A percentile compares a stretch with the other conserved stretches of the same genome.
Conservation (phyloP, 2,888 invertebrate genomes). For the Ochropacha duplaris region DNA sequence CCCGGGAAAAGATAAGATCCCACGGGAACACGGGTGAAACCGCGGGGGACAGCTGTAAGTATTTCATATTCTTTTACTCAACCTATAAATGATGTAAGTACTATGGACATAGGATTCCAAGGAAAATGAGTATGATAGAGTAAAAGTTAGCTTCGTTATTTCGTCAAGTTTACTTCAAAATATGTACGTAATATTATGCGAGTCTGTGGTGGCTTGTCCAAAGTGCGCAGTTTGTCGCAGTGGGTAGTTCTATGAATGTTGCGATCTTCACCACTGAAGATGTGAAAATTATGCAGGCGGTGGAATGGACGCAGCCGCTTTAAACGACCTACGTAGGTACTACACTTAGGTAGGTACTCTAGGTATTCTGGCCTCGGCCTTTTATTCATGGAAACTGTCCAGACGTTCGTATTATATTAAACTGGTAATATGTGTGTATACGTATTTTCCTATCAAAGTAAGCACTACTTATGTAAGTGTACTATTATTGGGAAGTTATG, state of each 20-base stretch:
- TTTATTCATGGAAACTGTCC: neutral
- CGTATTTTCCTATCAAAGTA: too few species aligned
- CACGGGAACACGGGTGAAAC: too few species aligned
- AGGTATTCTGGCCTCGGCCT: neutral
- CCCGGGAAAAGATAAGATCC: too few species aligned
- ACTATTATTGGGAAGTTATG: too few species aligned
- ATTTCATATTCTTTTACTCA: too few species aligned
- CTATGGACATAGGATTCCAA: neutral
- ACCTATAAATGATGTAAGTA: too few species aligned
- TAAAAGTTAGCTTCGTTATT: neutral
- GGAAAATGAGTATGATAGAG: neutral
- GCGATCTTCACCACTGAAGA: conserved; percentile 11
- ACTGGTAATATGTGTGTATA: too few species aligned
- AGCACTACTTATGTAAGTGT: too few species aligned
- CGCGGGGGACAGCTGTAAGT: too few species aligned
- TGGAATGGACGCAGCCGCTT: conserved; percentile 22
- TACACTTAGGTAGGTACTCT: neutral
- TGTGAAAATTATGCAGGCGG: conserved; percentile 64
- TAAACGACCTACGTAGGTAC: neutral
- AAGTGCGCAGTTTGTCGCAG: conserved; percentile 1
- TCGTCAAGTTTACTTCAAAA: neutral
- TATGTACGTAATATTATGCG: neutral
- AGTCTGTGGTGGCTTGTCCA: conserved; percentile 4
- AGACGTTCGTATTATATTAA: neutral
- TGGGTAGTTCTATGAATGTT: neutral